Conservation (phyloP, 2,888 invertebrate genomes). For the Nudaria mundana region DNA sequence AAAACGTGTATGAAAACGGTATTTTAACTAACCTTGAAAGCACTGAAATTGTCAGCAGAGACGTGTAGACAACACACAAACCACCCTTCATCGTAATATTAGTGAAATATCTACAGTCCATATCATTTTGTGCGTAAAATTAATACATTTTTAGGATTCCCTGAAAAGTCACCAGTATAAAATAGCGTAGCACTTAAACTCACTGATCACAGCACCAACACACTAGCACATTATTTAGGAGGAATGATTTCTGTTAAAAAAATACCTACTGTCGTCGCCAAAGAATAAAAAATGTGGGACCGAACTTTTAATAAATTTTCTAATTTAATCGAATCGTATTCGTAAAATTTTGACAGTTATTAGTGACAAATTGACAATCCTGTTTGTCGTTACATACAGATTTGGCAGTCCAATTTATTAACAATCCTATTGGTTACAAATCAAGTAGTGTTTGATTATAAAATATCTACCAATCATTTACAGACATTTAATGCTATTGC, state of each 20-base stretch:
- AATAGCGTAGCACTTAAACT: conserved; percentile 23
- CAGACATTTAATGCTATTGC: conserved; percentile 57
- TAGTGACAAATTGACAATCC: too few relatives aligned
- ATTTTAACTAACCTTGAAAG: conserved; percentile 75
- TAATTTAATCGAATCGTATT: conserved; percentile 45
- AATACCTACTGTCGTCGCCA: conserved; percentile 32
- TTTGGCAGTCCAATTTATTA: too few relatives aligned
- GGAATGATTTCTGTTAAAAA: conserved; percentile 30
- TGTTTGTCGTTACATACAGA: conserved; percentile 15
- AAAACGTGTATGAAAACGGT: background rate
- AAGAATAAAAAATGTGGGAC: conserved; percentile 41
- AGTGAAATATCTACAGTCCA: conserved; percentile 71
- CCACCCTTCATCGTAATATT: conserved; percentile 83
- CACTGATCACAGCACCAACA: conserved; percentile 25
- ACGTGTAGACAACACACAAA: conserved; percentile 81
- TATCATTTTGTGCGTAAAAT: conserved; percentile 75
- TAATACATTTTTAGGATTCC: conserved; percentile 61
- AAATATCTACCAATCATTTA: conserved; percentile 47
- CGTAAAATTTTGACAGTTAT: conserved; percentile 35
- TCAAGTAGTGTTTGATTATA: too few relatives aligned
- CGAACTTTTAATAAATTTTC: conserved; percentile 45
- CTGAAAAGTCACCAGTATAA: conserved; percentile 35
- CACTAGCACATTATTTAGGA: conserved; percentile 45
- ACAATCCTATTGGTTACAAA: too few relatives aligned
- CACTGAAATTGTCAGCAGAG: conserved; percentile 81